These are phyloP conservation scores for Callaeas wilsoni DNA, from an alignment of 2,113 vertebrate genomes.

Conservation along the genomic window DNA sequence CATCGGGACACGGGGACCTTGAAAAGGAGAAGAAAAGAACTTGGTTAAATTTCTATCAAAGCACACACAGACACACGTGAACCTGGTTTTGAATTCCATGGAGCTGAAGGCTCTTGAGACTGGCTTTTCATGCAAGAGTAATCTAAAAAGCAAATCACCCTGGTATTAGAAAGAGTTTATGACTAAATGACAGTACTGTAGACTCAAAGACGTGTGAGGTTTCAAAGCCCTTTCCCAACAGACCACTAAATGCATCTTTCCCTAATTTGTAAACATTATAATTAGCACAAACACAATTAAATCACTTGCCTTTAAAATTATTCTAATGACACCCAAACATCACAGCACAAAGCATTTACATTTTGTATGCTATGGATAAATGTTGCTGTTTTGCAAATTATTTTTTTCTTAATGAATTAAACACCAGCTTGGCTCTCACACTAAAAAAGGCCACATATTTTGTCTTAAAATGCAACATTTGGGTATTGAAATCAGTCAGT, in stretches of 20 bases:
- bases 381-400: not conserved
- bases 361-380: not conserved
- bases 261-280: conserved; percentile 35
- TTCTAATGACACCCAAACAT: not conserved
- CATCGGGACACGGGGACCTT: conserved; percentile 86
- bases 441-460: not conserved
- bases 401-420: not conserved
- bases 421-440: not conserved
- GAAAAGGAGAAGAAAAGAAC: conserved; percentile 5
- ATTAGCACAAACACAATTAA: conserved; percentile 36
- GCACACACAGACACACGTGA: not conserved
- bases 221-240: not conserved
- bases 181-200: conserved; percentile 33
- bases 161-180: conserved; percentile 20
- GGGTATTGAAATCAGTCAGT: not conserved
- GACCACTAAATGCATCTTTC: not conserved
- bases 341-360: not conserved
- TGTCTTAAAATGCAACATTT: not conserved
- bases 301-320: not conserved
- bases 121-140: not conserved
- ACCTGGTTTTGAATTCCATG: not conserved
- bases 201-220: not conserved
- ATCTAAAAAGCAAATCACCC: conserved; percentile 29
- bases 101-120: not conserved
- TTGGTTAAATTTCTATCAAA: not conserved